Base-by-base conservation (phyloP, 2,888 invertebrate genomes). In the Pristionchus japonicus region DNA sequence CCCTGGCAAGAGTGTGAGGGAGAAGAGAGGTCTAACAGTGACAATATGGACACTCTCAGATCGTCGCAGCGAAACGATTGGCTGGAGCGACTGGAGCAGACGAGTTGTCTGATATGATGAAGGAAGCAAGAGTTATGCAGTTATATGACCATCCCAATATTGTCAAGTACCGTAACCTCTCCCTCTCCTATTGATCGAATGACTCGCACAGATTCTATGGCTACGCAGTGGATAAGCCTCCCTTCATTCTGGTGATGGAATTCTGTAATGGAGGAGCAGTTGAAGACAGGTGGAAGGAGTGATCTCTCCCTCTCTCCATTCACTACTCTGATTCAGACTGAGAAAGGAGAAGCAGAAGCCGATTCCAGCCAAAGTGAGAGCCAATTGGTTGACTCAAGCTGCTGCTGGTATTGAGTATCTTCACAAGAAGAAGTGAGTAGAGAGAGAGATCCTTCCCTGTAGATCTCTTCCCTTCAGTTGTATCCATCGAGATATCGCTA, bases 101-200 rank as follows among this genome's bases (percentile, higher is more conserved):
- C 27, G 90, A 88, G 20, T 85, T 93, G 77, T 88, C 90, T n/a
- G 93, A 93, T 52, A 92, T 93, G 93, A 92, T 92, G 92, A 92
- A 92, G 70, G 93, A 93, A 88, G 93, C 93, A n/a, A 88, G 93
- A 31, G 93, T 93, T 27, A 93, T 93, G 93, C 93, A 93, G 87
- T 85, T 92, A 82, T 93, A 91, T 89, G 92, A 92, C 86, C 92
- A 93, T 89, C 90, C 90, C 74, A 93, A 93, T 87, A 92, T 93
- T 88, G 93, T 93, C 87, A 92, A 91, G 88, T 89, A 67, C n/a
- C 37, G 20, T 37, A 31, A 13, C 34, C 37, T 6, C 70, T 37
- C 70, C 27, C 70, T 7, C 11, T 11, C 11, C 20, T 3, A 17
- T 37, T 13, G 1, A 17, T 20, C 27, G n/a, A n/a, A 13, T 70